Base-by-base conservation (phyloP, 2,797 vertebrate genomes). In the Cirrhinus molitorella region DNA sequence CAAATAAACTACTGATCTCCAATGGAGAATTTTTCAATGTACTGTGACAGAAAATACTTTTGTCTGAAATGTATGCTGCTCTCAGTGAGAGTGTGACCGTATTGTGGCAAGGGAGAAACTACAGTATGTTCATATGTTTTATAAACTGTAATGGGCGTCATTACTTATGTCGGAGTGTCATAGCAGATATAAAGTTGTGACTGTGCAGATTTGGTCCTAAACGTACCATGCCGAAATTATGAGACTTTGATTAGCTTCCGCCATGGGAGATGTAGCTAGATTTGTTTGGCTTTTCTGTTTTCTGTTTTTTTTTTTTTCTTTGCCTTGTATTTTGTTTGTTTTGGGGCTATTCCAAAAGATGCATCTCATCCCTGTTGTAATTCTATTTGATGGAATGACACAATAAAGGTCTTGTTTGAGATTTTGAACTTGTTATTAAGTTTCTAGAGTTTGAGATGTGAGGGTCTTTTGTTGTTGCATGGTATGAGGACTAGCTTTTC, bases 71-170 rank as follows among this genome's bases (percentile, higher is more conserved):
- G 34, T 61, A 72, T 78, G 45, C 40, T 86, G 85, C 87, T 88
- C 85, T 88, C 87, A 75, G 73, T 85, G 87, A 88, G 87, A 88
- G 87, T 88, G 85, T 80, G 67, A 80, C 71, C 19, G 63, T 72
- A 83, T 63, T 61, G 87, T 85, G 83, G 76, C 85, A 82, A 80
- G 45, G 45, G 53, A 75, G 57, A 85, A 55, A 79, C 37, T 67
- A 34, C 31, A 34, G 31, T 34, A 43, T 43, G 19, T 77, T 84
- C 55, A 67, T 73, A 71, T 86, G 25, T 83, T 81, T 83, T 80
- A 75, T 78, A 70, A 51, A 82, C 67, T 70, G 82, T 86, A 37
- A 61, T 66, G 28, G 40, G 61, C 19, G 21, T 28, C 70, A 74
- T 34, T 86, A 61, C 65, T 83, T 57, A 76, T 79, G 47, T 73